Base-by-base conservation (phyloP, 2,888 invertebrate genomes). In the Chrysina gloriosa region DNA sequence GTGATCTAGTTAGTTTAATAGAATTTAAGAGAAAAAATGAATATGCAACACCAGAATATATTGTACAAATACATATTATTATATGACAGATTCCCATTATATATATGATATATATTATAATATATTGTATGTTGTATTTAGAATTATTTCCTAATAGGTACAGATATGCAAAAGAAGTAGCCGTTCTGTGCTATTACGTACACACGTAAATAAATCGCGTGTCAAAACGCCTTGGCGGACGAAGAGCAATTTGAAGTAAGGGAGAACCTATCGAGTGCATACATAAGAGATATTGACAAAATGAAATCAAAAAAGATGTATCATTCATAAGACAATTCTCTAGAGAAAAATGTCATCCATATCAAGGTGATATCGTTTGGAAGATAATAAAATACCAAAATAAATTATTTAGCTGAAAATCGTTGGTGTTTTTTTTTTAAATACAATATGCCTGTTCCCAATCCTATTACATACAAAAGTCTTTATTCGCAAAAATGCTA, bases 331-430 rank as follows among this genome's bases (percentile, higher is more conserved):
- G 50, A 63, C 56, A 70, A 68, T 68, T 58, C 39, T 25, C 19
- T 58, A 58, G 58, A 39, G 42, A 61, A 58, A 61, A 70, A 70
- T 71, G 68, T 69, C 66, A 70, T 74, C 78, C 80, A 81, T 80
- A 81, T 81, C 80, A 80, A 78, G 79, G 79, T 81, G 80, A 81
- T 81, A 80, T 80, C 79, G 78, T 80, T 80, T 77, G 77, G 42
- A 61, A 42, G 27, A 61, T 61, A 39, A 39, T 25, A 42, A 42
- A 7, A 79, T 79, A 77, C 76, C 77, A 76, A 73, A 61, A 68
- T 67, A 70, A 66, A 67, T 48, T 67, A 67, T 67, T 67, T 67
- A 67, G 63, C 67, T 61, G 63, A 66, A 23, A 29, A 25, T 25
- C 9, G 16, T 6, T 14, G 3, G 34, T 9, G 16, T 58, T 66